Evolutionary conservation across 2,888 invertebrate species (phyloP), one percentile per base, ranked within the genome.

Genomic region (Apamea sordens): DNA sequence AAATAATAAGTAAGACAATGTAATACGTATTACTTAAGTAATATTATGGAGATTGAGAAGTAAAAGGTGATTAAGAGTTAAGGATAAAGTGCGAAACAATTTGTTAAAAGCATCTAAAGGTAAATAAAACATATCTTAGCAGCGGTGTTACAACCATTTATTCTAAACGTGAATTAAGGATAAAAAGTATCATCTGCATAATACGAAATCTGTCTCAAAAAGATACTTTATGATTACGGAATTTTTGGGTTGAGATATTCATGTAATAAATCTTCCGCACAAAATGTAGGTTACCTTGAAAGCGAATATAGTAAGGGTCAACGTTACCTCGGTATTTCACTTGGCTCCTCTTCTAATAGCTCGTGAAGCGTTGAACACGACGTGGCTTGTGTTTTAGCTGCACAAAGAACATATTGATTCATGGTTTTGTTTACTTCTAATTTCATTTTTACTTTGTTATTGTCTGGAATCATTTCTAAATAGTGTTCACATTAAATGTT

Each of bases 291-390:
- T 73, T 79, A 86, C 70, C 86, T 80, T 83, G 83, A 76, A 86
- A 83, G 64, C 21, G 71, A 80, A 71, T 73, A 50, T 73, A 75
- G 67, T 69, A 80, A 61, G 68, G 80, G 77, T 73, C 64, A 79
- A 77, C 82, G 79, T 91, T 94, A 97, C 97, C 97, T 96, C 82
- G 97, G 97, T 92, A 97, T 96, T 92, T 97, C 96, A 90, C 91
- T 94, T n/a, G 95, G 94, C 84, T 97, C 96, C 89, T 97, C 96
- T 90, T 96, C 96, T 82, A 96, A 92, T 82, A 97, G 93, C 91
- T 97, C 96, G 90, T 97, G 97, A 63, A 97, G 95, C 64, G 97
- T 97, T 61, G 97, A 97, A 92, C 97, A 97, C 76, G 97, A 97
- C 18, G 97, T 97, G 70, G 97, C 97, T 90, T 97, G 97, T 67